Evolutionary conservation across 2,113 vertebrate genomes (phyloP), one percentile per base, ranked within the genome.

Genomic region (Falco punctatus): DNA sequence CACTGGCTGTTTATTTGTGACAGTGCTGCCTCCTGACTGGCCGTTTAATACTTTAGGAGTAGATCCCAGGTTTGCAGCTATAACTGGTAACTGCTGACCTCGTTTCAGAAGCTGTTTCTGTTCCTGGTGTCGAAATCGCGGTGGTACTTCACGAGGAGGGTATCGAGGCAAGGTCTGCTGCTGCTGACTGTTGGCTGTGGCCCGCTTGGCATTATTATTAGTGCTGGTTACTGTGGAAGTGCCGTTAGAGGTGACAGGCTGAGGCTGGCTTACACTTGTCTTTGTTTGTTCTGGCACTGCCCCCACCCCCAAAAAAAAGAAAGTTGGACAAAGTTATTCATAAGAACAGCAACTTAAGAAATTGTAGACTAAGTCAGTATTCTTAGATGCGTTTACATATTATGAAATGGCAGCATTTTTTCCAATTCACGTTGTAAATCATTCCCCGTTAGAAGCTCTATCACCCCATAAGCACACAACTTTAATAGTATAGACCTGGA

Each of bases 181-280:
- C 97, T 97, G 98, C 93, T 97, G 97, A 98, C 96, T 98, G 98
- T 96, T 98, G 98, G 98, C 98, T 98, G 98, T 91, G 98, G 98
- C 98, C 98, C 98, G 98, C 98, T 99, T 99, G 99, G 99, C 99
- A 99, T 99, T 97, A 99, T 99, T 99, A 98, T 98, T 94, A 98
- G 98, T 98, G 98, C 98, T 98, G 98, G 98, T 98, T 98, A 95
- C 97, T 97, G 98, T 97, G 98, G 98, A 98, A 98, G 98, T 98
- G 98, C 98, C 97, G 98, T 70, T 97, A 96, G 96, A 98, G 96
- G 96, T 96, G 98, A 92, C 92, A 93, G 98, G 98, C 97, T 98
- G 98, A 96, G 98, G 98, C 98, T 98, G 98, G 98, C 98, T 98
- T 96, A 98, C 98, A 96, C 98, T 98, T 96, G 98, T 98, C 98